phyloP scores from a whole-genome alignment of 1,140 invertebrate genomes.

The Neodiprion lecontei region DNA sequence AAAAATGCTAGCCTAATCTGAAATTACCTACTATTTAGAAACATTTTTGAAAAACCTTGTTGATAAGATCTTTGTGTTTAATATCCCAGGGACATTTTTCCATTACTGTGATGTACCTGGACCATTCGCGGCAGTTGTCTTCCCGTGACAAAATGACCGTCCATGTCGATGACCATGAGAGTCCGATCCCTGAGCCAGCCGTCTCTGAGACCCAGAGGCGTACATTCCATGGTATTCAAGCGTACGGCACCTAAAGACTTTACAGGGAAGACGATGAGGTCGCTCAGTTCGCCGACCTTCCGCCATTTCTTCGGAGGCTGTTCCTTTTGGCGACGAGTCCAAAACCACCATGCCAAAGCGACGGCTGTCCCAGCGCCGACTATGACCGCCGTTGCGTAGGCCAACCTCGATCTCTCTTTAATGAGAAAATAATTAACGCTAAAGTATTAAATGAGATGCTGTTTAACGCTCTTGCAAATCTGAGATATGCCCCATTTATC shows the following conservation, averaged over 20 bases:
- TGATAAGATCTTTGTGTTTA: too few relatives aligned
- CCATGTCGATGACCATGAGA: conserved; percentile 61
- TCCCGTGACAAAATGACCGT: conserved; percentile 62
- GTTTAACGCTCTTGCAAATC: background rate
- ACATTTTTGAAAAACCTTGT: too few relatives aligned
- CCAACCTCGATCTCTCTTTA: conserved; percentile 47
- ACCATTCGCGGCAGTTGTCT: conserved; percentile 63
- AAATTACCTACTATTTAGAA: conserved; percentile 8
- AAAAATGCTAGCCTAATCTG: conserved; percentile 22
- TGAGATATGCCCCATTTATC: background rate
- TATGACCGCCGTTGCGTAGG: conserved; percentile 46
- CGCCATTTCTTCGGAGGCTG: conserved; percentile 50
- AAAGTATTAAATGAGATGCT: background rate
- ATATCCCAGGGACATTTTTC: background rate
- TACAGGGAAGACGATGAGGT: conserved; percentile 60
- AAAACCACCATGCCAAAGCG: conserved; percentile 51
- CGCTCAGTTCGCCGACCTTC: conserved; percentile 61
- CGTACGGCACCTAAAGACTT: conserved; percentile 62
- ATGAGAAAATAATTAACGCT: conserved; percentile 11
- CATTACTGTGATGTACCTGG: conserved; percentile 41
- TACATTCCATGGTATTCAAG: conserved; percentile 53
- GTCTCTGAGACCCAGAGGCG: conserved; percentile 55
- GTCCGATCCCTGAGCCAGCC: conserved; percentile 63
- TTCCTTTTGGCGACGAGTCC: conserved; percentile 39
- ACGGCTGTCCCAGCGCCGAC: conserved; percentile 50